Evolutionary conservation across 2,888 invertebrate species (phyloP).

Genomic region (Osmoderma eremita): DNA sequence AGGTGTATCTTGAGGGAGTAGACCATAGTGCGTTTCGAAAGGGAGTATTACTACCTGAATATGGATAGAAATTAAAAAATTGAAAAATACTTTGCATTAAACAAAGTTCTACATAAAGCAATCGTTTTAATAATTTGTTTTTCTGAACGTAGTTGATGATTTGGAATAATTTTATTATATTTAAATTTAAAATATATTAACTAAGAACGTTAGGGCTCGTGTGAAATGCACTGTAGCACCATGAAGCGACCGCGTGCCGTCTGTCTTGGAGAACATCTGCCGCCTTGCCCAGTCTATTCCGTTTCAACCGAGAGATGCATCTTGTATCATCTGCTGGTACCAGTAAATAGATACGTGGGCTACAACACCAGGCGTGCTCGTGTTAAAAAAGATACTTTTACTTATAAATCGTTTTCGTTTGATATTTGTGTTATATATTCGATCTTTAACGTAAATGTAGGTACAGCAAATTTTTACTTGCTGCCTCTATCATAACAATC

Average conservation of each 20-base stretch:
- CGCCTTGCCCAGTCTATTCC: constrained; percentile 49
- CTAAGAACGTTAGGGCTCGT: neutral
- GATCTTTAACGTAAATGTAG: too few species aligned
- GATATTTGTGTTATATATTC: too few species aligned
- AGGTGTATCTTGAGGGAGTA: constrained; percentile 52
- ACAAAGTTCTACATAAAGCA: neutral
- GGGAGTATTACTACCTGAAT: neutral
- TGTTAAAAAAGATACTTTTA: too few species aligned
- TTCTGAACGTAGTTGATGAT: neutral
- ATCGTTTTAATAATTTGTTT: too few species aligned
- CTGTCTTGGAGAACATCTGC: constrained; percentile 62
- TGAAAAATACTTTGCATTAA: neutral
- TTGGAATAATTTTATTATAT: constrained; percentile 1
- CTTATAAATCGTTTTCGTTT: too few species aligned
- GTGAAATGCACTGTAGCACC: constrained; percentile 20
- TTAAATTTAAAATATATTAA: neutral
- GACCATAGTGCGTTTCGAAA: constrained; percentile 19
- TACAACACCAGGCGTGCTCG: constrained; percentile 9
- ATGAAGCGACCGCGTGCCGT: constrained; percentile 60
- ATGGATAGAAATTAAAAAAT: neutral
- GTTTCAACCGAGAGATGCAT: constrained; percentile 44
- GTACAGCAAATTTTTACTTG: too few species aligned
- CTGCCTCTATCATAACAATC: too few species aligned
- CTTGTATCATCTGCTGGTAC: constrained; percentile 43
- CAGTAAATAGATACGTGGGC: constrained; percentile 24